Conservation (phyloP, 2,797 vertebrate species). For the Eulemur coronatus region DNA sequence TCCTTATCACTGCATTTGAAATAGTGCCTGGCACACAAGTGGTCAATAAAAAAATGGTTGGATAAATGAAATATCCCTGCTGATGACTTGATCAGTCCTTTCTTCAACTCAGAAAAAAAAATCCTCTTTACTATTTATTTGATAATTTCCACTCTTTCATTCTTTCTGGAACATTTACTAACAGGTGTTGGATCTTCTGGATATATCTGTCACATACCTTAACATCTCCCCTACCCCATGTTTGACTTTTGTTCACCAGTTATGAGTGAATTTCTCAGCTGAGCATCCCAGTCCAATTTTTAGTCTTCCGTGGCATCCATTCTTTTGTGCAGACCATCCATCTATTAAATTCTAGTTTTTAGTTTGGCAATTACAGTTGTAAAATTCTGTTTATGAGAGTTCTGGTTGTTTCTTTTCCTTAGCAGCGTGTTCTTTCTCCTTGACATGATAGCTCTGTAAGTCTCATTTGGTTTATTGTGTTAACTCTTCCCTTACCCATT, state of each 20-base stretch:
- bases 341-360: neutral
- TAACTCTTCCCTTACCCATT: slow-evolving; percentile 10
- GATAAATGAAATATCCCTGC: neutral
- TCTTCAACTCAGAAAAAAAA: neutral
- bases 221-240: too few relatives aligned
- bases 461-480: neutral
- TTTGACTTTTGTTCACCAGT: neutral
- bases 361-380: neutral
- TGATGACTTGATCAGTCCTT: neutral
- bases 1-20: neutral
- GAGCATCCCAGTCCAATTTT: neutral
- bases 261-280: neutral
- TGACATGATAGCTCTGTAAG: neutral
- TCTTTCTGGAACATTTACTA: neutral
- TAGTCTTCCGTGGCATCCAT: neutral
- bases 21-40: neutral
- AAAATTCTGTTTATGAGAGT: neutral
- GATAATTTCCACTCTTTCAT: neutral
- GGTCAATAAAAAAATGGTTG: neutral
- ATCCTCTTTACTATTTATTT: neutral
- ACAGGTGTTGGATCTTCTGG: neutral
- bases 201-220: neutral
- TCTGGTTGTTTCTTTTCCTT: neutral
- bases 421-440: neutral
- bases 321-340: neutral